Evolutionary conservation across 1,140 invertebrate species (phyloP), one percentile per base, ranked within the genome.

Genomic region (Plectus sambesii): DNA sequence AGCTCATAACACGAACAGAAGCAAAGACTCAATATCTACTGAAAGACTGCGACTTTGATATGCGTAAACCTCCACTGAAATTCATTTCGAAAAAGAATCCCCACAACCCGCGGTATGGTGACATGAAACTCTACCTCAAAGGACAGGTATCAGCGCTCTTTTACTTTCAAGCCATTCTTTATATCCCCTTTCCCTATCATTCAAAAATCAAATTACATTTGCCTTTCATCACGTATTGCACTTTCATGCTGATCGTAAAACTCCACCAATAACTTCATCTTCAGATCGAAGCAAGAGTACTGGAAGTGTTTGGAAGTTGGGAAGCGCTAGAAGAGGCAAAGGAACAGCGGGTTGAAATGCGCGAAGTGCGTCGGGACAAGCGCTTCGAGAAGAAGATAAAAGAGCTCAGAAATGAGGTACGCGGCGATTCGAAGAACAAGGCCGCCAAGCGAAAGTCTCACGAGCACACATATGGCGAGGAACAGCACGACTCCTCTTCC

Each of bases 71-170:
- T 6, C 63, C 76, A 20, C 73, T 97, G 39, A 86, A 84, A 61
- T 94, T 76, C 69, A 81, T 94, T 41, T 73, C 81, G 5, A 79
- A 80, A 52, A 89, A 88, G 72, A 97, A 97, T 79, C 90, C 90
- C 6, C 87, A 93, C 69, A 86, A 92, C 73, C 72, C 78, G 12
- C 75, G 79, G 60, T 90, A 84, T 81, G 86, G 87, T 22, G 83
- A 87, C 59, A 94, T 94, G 89, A 89, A 88, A 69, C 73, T 96
- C 0, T 94, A 87, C 75, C 71, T 93, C 44, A 78, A 81, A 63
- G 70, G 80, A 49, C 87, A 93, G 76, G 78, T 81, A 62, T 58
- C n/a, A n/a, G 23, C 47, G 44, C 20, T 52, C 56, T 17, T 36
- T 48, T 19, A 15, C 24, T 6, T 49, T 8, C 23, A 22, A 38